Percentiles rank a stretch among this genome's conserved stretches.
Evolutionary conservation across 2,888 invertebrate genomes (phyloP).

Genomic region (Sussaba pulchella): DNA sequence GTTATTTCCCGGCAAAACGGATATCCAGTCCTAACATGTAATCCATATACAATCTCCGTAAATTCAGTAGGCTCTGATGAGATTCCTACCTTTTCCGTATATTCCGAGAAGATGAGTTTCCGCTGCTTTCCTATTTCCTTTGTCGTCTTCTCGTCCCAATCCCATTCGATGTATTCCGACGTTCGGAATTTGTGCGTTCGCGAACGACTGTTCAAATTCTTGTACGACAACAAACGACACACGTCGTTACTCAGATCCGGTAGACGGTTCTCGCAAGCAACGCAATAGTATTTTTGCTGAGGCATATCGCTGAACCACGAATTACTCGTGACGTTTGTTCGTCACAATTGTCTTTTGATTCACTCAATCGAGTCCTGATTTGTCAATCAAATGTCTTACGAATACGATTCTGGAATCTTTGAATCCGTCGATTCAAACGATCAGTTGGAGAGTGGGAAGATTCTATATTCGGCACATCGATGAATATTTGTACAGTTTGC

Average conservation of each 20-base stretch:
- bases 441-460: no score
- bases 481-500: no score
- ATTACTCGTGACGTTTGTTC: not conserved
- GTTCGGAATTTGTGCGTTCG: conserved; percentile 55
- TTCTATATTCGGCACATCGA: no score
- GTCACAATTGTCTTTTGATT: not conserved
- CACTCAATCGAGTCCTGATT: not conserved
- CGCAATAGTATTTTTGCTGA: conserved; percentile 75
- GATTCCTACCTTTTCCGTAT: conserved; percentile 56
- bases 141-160: conserved; percentile 59
- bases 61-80: not conserved
- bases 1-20: not conserved
- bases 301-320: conserved; percentile 69
- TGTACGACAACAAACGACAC: conserved; percentile 78
- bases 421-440: no score
- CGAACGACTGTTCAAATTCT: conserved; percentile 66
- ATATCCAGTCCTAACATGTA: conserved; percentile 8
- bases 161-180: conserved; percentile 57
- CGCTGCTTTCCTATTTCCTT: conserved; percentile 61
- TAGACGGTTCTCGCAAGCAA: conserved; percentile 73
- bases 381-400: no score
- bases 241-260: conserved; percentile 76
- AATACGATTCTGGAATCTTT: no score
- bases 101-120: conserved; percentile 55
- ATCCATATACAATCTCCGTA: conserved; percentile 28